Percentiles rank a stretch among this genome's conserved stretches.
Evolutionary conservation across 2,888 invertebrate genomes (phyloP).

Genomic region (Philereme transversata): DNA sequence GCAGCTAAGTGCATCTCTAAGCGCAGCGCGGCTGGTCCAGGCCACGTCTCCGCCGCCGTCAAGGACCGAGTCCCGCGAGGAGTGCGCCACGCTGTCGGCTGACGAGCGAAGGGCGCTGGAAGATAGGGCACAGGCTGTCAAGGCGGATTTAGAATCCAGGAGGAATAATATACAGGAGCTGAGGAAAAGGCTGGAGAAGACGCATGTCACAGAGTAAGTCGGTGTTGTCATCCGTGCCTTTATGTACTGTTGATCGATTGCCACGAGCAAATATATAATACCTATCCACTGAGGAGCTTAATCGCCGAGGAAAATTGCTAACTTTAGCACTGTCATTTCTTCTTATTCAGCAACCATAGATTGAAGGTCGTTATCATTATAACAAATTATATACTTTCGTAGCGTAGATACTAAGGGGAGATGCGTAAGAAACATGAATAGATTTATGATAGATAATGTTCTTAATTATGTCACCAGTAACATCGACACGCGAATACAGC

Average conservation of each 20-base stretch:
- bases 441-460: background rate
- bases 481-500: conserved; percentile 94
- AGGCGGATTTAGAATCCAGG: conserved; percentile 90
- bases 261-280: background rate
- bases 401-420: too few relatives aligned
- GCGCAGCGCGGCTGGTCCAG: conserved; percentile 74
- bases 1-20: conserved; percentile 86
- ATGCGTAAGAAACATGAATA: too few relatives aligned
- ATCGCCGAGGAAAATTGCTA: too few relatives aligned
- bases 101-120: conserved; percentile 84
- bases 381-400: too few relatives aligned
- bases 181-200: conserved; percentile 90
- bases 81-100: conserved; percentile 72
- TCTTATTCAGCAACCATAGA: background rate
- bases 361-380: too few relatives aligned
- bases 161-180: conserved; percentile 91
- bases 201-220: conserved; percentile 96
- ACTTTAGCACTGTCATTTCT: too few relatives aligned
- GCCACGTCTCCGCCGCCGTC: conserved; percentile 63
- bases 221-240: too few relatives aligned
- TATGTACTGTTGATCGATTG: background rate
- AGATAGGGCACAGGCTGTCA: conserved; percentile 75
- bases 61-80: conserved; percentile 52
- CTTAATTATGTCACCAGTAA: conserved; percentile 83
- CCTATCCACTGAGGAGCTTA: too few relatives aligned